phyloP scores from a whole-genome alignment of 2,113 vertebrate genomes.

The Lucifuga dentata region DNA sequence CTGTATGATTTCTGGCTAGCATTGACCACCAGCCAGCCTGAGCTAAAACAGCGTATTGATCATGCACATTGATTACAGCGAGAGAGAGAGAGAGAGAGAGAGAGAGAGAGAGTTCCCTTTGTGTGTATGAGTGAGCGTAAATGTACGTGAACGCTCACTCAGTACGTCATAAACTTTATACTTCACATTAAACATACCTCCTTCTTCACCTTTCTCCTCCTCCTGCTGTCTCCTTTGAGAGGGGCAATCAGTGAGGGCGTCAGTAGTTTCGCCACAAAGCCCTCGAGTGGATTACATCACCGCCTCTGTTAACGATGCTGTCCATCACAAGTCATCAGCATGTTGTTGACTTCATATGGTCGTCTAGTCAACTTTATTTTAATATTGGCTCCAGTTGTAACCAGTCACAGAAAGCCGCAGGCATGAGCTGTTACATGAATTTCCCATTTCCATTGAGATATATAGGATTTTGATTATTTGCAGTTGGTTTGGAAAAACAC shows the following conservation, averaged over 20 bases:
- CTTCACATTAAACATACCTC: slow-evolving; percentile 42
- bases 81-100: no score
- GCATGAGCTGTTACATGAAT: slow-evolving; percentile 16
- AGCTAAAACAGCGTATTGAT: slow-evolving; percentile 70
- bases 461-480: slow-evolving; percentile 31
- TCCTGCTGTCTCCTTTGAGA: slow-evolving; percentile 44
- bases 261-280: slow-evolving; percentile 67
- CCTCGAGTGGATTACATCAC: slow-evolving; percentile 76
- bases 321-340: slow-evolving; percentile 64
- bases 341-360: slow-evolving; percentile 60
- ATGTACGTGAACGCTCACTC: slow-evolving; percentile 24
- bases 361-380: slow-evolving; percentile 46
- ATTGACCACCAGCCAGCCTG: slow-evolving; percentile 41
- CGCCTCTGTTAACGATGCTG: slow-evolving; percentile 54
- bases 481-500: slow-evolving; percentile 2
- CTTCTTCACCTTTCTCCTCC: neutral
- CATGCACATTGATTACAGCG: slow-evolving; percentile 59
- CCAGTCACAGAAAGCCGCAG: slow-evolving; percentile 40
- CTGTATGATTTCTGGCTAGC: slow-evolving; percentile 50
- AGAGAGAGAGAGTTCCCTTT: no score
- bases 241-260: slow-evolving; percentile 67
- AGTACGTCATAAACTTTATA: slow-evolving; percentile 40
- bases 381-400: slow-evolving; percentile 59
- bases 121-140: slow-evolving; percentile 17
- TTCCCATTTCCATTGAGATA: slow-evolving; percentile 7